Percentiles rank a stretch among this genome's conserved stretches.
These are phyloP conservation scores for Sphyrna mokarran DNA, from an alignment of 2,113 vertebrate species.

Conservation along the genomic window DNA sequence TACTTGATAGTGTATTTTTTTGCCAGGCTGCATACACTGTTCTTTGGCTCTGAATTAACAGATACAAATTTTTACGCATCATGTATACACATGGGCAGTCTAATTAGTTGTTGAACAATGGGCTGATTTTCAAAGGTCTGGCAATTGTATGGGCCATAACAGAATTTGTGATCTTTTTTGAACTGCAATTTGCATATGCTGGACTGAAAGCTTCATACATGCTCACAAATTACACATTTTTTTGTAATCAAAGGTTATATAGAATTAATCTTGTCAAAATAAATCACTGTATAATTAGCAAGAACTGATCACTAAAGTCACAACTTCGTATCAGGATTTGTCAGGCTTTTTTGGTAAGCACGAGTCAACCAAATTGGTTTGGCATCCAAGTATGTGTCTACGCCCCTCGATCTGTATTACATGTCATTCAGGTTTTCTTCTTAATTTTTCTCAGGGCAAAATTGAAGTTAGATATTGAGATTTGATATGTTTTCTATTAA, in stretches of 20 bases:
- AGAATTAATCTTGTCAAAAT: background rate
- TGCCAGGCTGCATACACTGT: constrained; percentile 30
- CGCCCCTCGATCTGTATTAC: background rate
- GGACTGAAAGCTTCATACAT: background rate
- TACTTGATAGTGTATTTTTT: constrained; percentile 11
- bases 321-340: background rate
- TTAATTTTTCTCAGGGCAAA: background rate
- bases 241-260: background rate
- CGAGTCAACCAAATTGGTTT: background rate
- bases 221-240: background rate
- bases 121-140: constrained; percentile 12
- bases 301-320: background rate
- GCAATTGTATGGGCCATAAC: background rate
- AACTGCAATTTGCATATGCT: background rate
- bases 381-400: background rate
- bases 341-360: background rate
- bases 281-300: constrained; percentile 6
- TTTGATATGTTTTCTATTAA: background rate
- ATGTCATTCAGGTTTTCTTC: background rate
- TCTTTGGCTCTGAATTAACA: background rate
- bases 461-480: background rate
- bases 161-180: background rate
- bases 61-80: background rate
- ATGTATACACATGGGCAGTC: background rate
- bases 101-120: constrained; percentile 22